phyloP scores from a whole-genome alignment of 1,140 invertebrate genomes.

The Thereuonema tuberculata region DNA sequence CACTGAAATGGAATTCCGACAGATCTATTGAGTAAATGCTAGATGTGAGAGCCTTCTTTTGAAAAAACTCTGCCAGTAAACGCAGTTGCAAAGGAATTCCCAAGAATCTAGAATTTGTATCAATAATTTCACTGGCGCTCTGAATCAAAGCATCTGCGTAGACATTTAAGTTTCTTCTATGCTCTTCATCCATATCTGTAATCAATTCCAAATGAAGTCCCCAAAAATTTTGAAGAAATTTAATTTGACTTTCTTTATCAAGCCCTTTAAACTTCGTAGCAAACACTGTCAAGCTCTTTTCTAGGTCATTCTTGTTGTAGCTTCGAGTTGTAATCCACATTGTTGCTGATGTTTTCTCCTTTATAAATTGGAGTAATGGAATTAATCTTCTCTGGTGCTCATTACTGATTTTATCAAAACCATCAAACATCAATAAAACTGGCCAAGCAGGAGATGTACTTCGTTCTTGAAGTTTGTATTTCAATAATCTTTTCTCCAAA shows the following conservation, averaged over 20 bases:
- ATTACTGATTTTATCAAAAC: not conserved
- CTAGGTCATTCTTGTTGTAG: not conserved
- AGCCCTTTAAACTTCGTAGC: not conserved
- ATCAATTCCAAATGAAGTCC: not conserved
- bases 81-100: no score
- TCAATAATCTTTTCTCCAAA: not conserved
- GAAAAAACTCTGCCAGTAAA: not conserved
- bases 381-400: not conserved
- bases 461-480: not conserved
- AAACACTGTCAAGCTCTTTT: not conserved
- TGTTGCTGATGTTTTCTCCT: not conserved
- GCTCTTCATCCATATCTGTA: not conserved
- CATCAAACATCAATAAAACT: not conserved
- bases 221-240: not conserved
- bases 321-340: not conserved
- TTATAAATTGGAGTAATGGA: not conserved
- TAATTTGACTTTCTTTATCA: not conserved
- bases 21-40: not conserved
- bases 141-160: not conserved
- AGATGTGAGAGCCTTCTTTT: not conserved
- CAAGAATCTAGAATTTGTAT: not conserved
- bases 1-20: not conserved
- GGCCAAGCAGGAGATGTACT: not conserved
- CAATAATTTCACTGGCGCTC: not conserved
- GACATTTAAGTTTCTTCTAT: not conserved